Base-by-base conservation (phyloP, 2,113 vertebrate genomes). In the Cygnus atratus region DNA sequence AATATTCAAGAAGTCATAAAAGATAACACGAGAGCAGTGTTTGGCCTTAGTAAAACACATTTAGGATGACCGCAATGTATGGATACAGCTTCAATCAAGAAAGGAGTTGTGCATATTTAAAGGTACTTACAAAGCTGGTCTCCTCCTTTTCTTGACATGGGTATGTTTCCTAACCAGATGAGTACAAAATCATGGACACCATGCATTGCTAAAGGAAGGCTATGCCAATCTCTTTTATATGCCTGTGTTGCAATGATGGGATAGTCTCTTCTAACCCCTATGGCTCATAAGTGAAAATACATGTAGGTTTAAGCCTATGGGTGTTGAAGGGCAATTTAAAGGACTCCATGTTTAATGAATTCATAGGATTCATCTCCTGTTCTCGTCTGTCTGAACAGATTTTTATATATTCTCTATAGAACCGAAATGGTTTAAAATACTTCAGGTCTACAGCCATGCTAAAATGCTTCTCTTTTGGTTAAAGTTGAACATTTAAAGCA, bases 1-100 rank as follows among this genome's bases (percentile, higher is more conserved):
- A 95, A 93, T 95, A 90, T n/a, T 89, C 73, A 86, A 90, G 89
- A 91, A 95, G 85, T 96, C 92, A 88, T 87, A 93, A 96, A 96
- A 97, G 94, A 25, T 35, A 91, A 95, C 91, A 96, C 63, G 6
- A 93, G 75, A 96, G 89, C 80, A 87, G 91, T 88, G 96, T 84
- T 46, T 63, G 93, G 88, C 85, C 94, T 92, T 33, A 88, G 78
- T 81, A 94, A 96, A 97, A 94, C 79, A 93, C 79, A 61, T 57
- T 90, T 48, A 87, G 88, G 91, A 95, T 95, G 95, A 78, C 63
- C n/a, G 91, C 81, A 63, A 63, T 85, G 92, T 39, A 94, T 84
- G 93, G 82, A 55, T 76, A 92, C 83, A 96, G 72, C 54, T 71
- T 81, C 43, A 91, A 41, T 88, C 93, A 88, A 92, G 93, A 94